phyloP scores from a whole-genome alignment of 2,888 invertebrate genomes.

The Amphipyra berbera region DNA sequence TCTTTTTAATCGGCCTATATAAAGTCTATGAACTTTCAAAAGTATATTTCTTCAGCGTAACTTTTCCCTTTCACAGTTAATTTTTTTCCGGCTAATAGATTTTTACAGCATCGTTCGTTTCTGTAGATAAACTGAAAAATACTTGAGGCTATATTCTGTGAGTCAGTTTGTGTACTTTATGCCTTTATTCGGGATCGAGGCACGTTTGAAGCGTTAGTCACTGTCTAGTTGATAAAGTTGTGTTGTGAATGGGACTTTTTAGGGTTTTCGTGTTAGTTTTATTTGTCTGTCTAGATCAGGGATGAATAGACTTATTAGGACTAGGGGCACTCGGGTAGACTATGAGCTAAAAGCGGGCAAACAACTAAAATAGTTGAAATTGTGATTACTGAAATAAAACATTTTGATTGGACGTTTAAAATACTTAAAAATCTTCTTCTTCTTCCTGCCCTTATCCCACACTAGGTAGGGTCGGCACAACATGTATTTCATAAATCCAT shows the following conservation, averaged over 20 bases:
- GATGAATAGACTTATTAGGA: too few species aligned
- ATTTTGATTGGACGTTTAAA: too few species aligned
- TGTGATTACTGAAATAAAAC: too few species aligned
- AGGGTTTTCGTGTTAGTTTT: background rate
- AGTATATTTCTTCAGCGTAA: constrained; percentile 19
- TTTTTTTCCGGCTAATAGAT: constrained; percentile 54
- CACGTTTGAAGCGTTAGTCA: constrained; percentile 16
- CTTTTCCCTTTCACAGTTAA: constrained; percentile 13
- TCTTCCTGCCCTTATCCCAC: too few species aligned
- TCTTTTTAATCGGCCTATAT: too few species aligned
- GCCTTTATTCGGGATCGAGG: constrained; percentile 2
- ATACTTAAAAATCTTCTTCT: too few species aligned
- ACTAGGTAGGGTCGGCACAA: too few species aligned
- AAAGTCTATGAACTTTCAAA: constrained; percentile 16
- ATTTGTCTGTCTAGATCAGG: too few species aligned
- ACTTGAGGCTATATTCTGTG: constrained; percentile 30
- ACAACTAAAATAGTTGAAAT: too few species aligned
- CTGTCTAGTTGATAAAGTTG: constrained; percentile 20
- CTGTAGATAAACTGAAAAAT: constrained; percentile 39
- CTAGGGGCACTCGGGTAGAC: too few species aligned
- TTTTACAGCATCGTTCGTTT: constrained; percentile 50
- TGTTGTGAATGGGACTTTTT: constrained; percentile 20
- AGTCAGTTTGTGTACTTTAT: constrained; percentile 26
- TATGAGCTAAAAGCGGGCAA: too few species aligned
- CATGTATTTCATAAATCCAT: too few species aligned